These are phyloP conservation scores for Novumbra hubbsi DNA, from an alignment of 2,797 vertebrate genomes.

Conservation along the genomic window DNA sequence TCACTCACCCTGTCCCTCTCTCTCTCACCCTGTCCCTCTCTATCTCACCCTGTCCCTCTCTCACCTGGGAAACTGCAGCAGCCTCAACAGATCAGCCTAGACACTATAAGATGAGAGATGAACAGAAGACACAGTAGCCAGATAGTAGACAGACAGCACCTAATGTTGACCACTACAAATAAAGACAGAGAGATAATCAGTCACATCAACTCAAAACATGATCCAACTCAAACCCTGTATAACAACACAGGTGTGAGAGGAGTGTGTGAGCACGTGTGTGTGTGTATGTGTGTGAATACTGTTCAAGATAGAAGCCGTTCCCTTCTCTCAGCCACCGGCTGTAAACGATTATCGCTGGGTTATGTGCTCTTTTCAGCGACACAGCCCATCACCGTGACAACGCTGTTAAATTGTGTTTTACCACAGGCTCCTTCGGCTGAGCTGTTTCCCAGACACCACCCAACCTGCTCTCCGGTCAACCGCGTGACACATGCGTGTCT, in stretches of 20 bases:
- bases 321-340: slow-evolving; percentile 66
- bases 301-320: slow-evolving; percentile 42
- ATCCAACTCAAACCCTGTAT: background rate
- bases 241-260: slow-evolving; percentile 33
- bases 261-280: too few species aligned
- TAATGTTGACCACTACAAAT: background rate
- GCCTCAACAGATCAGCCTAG: slow-evolving; percentile 63
- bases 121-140: slow-evolving; percentile 18
- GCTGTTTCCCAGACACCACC: background rate
- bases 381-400: slow-evolving; percentile 48
- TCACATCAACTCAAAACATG: background rate
- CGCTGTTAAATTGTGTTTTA: background rate
- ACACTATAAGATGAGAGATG: slow-evolving; percentile 23
- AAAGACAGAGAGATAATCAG: background rate
- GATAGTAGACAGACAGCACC: slow-evolving; percentile 45
- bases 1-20: slow-evolving; percentile 7
- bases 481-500: slow-evolving; percentile 50
- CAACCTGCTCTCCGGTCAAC: slow-evolving; percentile 41
- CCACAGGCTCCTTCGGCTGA: slow-evolving; percentile 4
- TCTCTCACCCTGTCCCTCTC: slow-evolving; percentile 43
- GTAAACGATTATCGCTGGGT: slow-evolving; percentile 61
- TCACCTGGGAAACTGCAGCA: slow-evolving; percentile 56
- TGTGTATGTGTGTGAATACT: slow-evolving; percentile 17
- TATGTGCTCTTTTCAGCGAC: slow-evolving; percentile 39
- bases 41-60: slow-evolving; percentile 46